Conservation (phyloP, 2,113 vertebrate species). For the Dasyurus viverrinus region DNA sequence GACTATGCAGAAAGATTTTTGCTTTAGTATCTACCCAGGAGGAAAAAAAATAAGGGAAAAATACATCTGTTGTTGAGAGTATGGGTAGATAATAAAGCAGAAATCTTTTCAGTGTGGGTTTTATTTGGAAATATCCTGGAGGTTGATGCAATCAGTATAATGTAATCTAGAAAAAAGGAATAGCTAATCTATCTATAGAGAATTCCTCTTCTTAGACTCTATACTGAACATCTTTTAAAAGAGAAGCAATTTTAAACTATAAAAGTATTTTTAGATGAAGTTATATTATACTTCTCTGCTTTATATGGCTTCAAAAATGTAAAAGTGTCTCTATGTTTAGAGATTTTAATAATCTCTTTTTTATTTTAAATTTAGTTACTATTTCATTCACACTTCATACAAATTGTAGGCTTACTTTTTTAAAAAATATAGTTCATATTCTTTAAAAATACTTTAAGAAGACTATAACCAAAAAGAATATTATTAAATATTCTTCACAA, state of each 20-base stretch:
- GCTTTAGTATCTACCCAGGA: too few relatives aligned
- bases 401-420: not conserved
- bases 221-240: not conserved
- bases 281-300: not conserved
- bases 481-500: not conserved
- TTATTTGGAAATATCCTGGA: too few relatives aligned
- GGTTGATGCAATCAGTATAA: not conserved
- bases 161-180: not conserved
- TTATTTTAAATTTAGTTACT: not conserved
- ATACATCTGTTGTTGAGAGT: too few relatives aligned
- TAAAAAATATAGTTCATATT: not conserved
- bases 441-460: constrained; percentile 30
- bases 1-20: too few relatives aligned
- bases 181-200: not conserved
- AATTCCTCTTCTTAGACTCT: not conserved
- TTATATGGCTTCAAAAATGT: not conserved
- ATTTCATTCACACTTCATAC: not conserved
- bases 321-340: not conserved
- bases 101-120: not conserved
- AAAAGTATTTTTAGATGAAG: not conserved
- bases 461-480: not conserved
- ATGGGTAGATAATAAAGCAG: not conserved
- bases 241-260: not conserved
- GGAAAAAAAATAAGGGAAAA: too few relatives aligned
- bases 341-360: too few relatives aligned